Conservation (phyloP, 1,140 invertebrate species). For the Mactra quadrangularis region DNA sequence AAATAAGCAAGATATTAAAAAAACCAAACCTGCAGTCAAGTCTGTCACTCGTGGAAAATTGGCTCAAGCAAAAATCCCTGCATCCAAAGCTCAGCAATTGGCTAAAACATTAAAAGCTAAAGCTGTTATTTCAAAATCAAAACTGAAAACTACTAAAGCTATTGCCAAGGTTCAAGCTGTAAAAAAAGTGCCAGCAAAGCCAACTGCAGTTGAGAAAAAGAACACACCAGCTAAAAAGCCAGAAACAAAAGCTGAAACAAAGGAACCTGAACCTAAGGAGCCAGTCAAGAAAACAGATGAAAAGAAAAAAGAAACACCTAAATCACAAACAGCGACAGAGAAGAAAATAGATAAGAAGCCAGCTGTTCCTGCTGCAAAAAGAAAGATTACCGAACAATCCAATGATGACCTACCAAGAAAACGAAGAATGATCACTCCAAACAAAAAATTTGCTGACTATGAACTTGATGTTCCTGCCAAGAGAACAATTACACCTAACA, state of each 20-base stretch:
- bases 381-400: slow-evolving; percentile 13
- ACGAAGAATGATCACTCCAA: slow-evolving; percentile 54
- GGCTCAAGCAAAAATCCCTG: slow-evolving; percentile 7
- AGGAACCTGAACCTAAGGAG: neutral
- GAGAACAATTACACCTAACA: slow-evolving; percentile 49
- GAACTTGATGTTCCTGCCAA: slow-evolving; percentile 47
- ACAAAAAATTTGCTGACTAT: slow-evolving; percentile 56
- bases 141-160: neutral
- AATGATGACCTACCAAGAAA: slow-evolving; percentile 49
- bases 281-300: neutral
- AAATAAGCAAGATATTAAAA: neutral
- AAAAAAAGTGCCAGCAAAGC: neutral
- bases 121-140: neutral
- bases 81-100: too few relatives aligned
- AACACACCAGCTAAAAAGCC: neutral
- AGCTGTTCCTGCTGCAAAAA: slow-evolving; percentile 8
- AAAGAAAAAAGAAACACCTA: slow-evolving; percentile 14
- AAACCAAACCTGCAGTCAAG: neutral
- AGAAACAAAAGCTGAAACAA: neutral
- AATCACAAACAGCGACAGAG: slow-evolving; percentile 1
- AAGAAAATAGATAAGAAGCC: slow-evolving; percentile 21
- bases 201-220: neutral
- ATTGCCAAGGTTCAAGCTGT: neutral
- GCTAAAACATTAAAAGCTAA: slow-evolving; percentile 2
- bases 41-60: slow-evolving; percentile 20